phyloP scores from a whole-genome alignment of 2,113 vertebrate genomes.

The Neogale vison region DNA sequence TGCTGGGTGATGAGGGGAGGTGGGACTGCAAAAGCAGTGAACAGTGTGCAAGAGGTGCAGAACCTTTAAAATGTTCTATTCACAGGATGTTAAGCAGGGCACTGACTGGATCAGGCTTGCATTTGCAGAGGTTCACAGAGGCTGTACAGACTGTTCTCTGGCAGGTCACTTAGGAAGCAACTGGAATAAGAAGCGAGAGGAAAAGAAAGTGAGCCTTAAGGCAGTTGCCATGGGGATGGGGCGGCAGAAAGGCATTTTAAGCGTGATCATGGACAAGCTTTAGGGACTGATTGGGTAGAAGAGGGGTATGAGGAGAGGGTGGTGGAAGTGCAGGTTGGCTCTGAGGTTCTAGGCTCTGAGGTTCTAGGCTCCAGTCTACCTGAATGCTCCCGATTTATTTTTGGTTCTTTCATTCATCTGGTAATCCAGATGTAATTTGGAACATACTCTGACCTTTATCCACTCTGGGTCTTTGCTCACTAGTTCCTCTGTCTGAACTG shows the following conservation, averaged over 20 bases:
- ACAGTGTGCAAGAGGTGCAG: not conserved
- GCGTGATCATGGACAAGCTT: not conserved
- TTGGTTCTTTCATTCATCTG: not conserved
- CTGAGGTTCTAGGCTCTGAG: not conserved
- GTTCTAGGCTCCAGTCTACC: too few species aligned
- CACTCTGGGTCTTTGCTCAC: not conserved
- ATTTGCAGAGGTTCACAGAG: not conserved
- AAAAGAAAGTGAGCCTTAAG: conserved; percentile 18
- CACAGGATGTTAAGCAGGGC: not conserved
- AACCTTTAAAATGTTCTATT: not conserved
- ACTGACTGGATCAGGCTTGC: not conserved
- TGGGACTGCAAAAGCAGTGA: not conserved
- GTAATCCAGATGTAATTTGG: not conserved
- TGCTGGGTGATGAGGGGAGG: not conserved
- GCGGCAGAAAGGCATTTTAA: conserved; percentile 39
- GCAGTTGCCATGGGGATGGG: conserved; percentile 39
- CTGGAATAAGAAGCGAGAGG: not conserved
- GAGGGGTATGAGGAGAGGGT: not conserved
- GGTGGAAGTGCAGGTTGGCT: not conserved
- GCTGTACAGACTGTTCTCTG: not conserved
- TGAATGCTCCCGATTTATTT: not conserved
- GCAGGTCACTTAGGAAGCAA: conserved; percentile 2
- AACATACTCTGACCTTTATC: not conserved
- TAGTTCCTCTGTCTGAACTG: not conserved
- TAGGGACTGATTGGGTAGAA: conserved; percentile 5